Percentiles rank a stretch among this genome's conserved stretches.
phyloP scores from a whole-genome alignment of 2,888 invertebrate genomes.

The Crioceris asparagi region DNA sequence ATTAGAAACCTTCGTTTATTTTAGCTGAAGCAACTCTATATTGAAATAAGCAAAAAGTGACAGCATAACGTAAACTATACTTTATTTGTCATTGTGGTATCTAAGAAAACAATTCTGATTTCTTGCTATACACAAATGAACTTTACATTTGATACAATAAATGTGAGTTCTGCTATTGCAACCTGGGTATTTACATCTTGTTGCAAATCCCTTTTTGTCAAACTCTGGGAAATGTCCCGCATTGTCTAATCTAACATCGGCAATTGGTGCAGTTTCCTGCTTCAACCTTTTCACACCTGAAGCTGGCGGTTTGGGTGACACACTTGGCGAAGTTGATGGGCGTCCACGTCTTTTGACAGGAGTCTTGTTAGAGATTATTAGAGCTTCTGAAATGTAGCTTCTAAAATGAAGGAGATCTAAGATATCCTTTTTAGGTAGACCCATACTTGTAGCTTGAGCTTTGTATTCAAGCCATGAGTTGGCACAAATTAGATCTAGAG shows the following conservation, averaged over 20 bases:
- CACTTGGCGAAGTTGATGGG: neutral
- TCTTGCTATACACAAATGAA: constrained; percentile 1
- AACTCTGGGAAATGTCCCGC: neutral
- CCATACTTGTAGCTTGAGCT: constrained; percentile 1
- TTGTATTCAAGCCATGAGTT: constrained; percentile 3
- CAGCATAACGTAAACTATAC: too few relatives aligned
- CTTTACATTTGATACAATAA: constrained; percentile 1
- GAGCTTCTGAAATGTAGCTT: too few relatives aligned
- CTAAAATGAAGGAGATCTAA: too few relatives aligned
- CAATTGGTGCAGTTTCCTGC: neutral
- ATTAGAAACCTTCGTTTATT: too few relatives aligned
- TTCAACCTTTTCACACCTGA: neutral
- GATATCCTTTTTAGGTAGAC: neutral
- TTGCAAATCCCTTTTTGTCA: neutral
- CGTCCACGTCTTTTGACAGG: too few relatives aligned
- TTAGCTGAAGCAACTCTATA: too few relatives aligned
- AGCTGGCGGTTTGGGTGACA: neutral
- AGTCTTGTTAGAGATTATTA: too few relatives aligned
- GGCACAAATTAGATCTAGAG: constrained; percentile 4
- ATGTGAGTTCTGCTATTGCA: constrained; percentile 2
- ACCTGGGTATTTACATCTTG: neutral
- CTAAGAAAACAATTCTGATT: constrained; percentile 1
- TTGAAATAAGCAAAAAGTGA: too few relatives aligned
- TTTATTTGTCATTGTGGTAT: too few relatives aligned
- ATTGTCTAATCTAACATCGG: neutral